phyloP scores from a whole-genome alignment of 2,888 invertebrate genomes.

The Drosophila kokeensis region DNA sequence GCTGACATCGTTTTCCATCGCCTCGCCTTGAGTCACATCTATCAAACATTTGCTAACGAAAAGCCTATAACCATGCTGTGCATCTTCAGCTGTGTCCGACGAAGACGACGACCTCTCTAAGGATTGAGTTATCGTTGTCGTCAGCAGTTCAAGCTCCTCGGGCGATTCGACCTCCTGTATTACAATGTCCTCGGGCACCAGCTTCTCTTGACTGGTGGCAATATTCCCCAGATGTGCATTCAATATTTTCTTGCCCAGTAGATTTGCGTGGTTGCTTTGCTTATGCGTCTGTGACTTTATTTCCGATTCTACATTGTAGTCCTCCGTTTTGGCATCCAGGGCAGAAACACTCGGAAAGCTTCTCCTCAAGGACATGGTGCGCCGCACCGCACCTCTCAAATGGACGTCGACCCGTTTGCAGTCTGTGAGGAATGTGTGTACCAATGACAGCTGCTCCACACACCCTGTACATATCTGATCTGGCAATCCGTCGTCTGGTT shows the following conservation, averaged over 20 bases:
- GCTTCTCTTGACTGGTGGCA: not conserved
- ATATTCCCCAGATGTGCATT: slow-evolving; percentile 1
- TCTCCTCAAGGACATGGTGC: slow-evolving; percentile 55
- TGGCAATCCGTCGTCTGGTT: slow-evolving; percentile 73
- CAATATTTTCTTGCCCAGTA: not conserved
- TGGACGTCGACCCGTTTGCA: slow-evolving; percentile 57
- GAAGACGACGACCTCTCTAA: not conserved
- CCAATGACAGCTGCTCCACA: slow-evolving; percentile 31
- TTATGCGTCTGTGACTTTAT: slow-evolving; percentile 6
- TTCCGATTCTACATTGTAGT: not conserved
- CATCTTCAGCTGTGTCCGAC: not conserved
- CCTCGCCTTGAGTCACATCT: slow-evolving; percentile 9
- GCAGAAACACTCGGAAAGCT: slow-evolving; percentile 13
- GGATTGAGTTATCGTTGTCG: not conserved
- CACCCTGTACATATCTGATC: slow-evolving; percentile 74
- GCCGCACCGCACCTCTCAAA: slow-evolving; percentile 44
- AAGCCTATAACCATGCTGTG: slow-evolving; percentile 20
- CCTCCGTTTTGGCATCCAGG: not conserved
- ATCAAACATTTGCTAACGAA: slow-evolving; percentile 18
- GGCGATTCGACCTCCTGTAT: not conserved
- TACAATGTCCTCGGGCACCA: not conserved
- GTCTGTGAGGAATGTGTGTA: slow-evolving; percentile 43
- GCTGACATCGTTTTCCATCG: slow-evolving; percentile 18
- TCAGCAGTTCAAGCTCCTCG: not conserved
- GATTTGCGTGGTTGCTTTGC: slow-evolving; percentile 2